Evolutionary conservation across 2,797 vertebrate species (phyloP), one percentile per base, ranked within the genome.

Genomic region (Peromyscus attwateri): DNA sequence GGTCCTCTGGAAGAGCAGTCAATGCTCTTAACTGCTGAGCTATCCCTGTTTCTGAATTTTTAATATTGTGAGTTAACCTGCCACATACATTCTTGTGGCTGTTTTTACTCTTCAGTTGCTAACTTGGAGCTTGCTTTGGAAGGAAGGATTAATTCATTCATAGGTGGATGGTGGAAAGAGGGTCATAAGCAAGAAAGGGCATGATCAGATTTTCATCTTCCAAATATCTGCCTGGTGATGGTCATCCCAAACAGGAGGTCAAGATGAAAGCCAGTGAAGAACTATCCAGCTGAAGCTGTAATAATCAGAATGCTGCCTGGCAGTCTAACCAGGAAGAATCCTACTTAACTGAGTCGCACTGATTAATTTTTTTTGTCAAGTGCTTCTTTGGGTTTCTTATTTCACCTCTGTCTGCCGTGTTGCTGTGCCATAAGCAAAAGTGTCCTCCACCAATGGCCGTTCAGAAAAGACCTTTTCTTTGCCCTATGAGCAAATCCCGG

Each of bases 301-400:
- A 66, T 60, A n/a, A 17, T 89, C 23, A 60, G 31, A 66, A 43
- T 66, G 31, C 84, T 71, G 34, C 77, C 23, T 73, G 55, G 19
- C 81, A 81, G 43, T 46, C 52, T 79, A 71, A 55, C 6, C 55
- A 21, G 49, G 46, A 89, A 93, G 84, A 82, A 64, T 43, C 57
- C 37, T 0, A 46, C 49, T 66, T 81, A 81, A 85, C 3, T 55
- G 49, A 81, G 73, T 40, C 49, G 34, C n/a, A 89, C 60, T 13
- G 49, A 8, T 43, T 55, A 82, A 34, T 73, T 81, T 55, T 49
- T 49, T 73, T 81, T 31, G 46, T 8, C 25, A 79, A 66, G 10
- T 91, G 23, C 73, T 87, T 91, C 68, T 87, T n/a, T 62, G 40
- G 68, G 55, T n/a, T 57, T 97, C 81, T 94, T 93, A 73, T 68